Evolutionary conservation across 2,888 invertebrate species (phyloP), one percentile per base, ranked within the genome.

Genomic region (Agrilus mali): DNA sequence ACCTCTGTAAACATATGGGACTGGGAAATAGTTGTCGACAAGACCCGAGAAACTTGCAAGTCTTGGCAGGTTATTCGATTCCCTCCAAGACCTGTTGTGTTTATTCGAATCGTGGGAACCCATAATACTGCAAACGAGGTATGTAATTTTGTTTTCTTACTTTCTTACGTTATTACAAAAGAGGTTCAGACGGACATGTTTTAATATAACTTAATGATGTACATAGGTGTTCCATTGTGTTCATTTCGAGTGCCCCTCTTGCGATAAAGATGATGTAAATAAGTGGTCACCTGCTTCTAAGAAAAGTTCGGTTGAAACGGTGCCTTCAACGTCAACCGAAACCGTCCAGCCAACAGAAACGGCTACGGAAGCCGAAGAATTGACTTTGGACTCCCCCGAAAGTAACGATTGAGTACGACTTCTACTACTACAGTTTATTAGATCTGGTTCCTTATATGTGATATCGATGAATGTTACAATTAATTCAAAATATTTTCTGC

Each of bases 191-290:
- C 35, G 36, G 22, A 10, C 15, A 17, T n/a, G 33, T 33, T 35
- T 34, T 16, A 31, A 39, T 7, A 13, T 33, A 38, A 13, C 13
- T 41, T 35, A 12, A 20, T 48, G 27, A 2, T 62, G 3, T 55
- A n/a, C n/a, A n/a, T n/a, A 92, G 89, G 92, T 95, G 43, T 97
- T 97, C 68, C 96, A 97, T 65, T 86, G 94, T 63, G 97, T 97
- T 42, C 97, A 97, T 70, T 84, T 97, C 67, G 97, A 97, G 70
- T 93, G 93, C 56, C 96, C 97, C 6, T 83, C 88, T 27, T 83
- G 82, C 50, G 59, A 57, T 44, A 50, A 52, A 45, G 62, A 63
- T 47, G 60, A 61, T 36, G 45, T 51, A 38, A 45, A 36, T 33
- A 50, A 49, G 20, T 49, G 50, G 52, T 39, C 45, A 7, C 34